Evolutionary conservation across 2,888 invertebrate species (phyloP), one percentile per base, ranked within the genome.

Genomic region (Netelia virgata): DNA sequence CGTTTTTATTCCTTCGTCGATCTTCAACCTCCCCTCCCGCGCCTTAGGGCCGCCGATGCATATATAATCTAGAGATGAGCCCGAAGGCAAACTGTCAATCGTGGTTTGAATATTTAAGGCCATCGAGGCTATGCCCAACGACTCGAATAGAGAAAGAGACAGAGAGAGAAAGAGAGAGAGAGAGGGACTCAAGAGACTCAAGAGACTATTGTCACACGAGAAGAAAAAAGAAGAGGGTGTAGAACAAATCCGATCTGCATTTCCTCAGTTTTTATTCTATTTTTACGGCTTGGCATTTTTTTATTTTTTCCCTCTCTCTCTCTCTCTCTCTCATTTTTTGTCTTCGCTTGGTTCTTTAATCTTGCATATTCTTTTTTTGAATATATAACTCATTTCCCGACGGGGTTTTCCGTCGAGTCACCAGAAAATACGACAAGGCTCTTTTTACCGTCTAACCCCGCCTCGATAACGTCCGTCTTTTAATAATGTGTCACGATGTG

Each of bases 401-500:
- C 55, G 74, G 82, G 66, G 43, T 64, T 20, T 20, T 23, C 64
- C 63, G 10, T 3, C 36, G 59, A 68, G 53, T 47, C 14, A 9
- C 8, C 9, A 16, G 53, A 61, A 18, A 47, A 59, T 16, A 63
- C 20, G 55, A 53, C 55, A 43, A 57, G 57, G 43, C 47, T 59
- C n/a, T 68, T 53, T n/a, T 69, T 53, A 47, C 16, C 28, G 11
- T 63, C 69, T 28, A 18, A 59, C 50, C 64, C 50, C 64, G n/a
- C 36, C 69, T 64, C 78, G 74, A 84, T 82, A 84, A 82, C 74
- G 84, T 73, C 72, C 84, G 78, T 78, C 74, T 85, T 82, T 83
- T 87, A 89, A 86, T 87, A 87, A 88, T 85, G 84, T 89, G 88
- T 90, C 87, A 88, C 87, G 86, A 83, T 79, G 81, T 64, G 64